These are phyloP conservation scores for Manduca sexta DNA, from an alignment of 1,140 invertebrate species.

Conservation along the genomic window DNA sequence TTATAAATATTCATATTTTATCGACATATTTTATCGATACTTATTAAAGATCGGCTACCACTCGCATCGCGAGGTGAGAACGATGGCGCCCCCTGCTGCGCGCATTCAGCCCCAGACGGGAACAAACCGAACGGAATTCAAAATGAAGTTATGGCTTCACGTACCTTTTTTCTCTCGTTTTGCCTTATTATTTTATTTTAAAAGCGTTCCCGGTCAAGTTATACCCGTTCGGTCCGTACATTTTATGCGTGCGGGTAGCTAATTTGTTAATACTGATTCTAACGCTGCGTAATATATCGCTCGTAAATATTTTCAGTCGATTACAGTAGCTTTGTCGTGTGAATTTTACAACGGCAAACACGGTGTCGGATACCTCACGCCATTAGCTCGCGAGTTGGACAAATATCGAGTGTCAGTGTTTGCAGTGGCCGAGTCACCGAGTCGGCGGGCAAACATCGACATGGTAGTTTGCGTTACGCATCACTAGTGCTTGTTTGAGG, in stretches of 20 bases:
- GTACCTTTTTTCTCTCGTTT: conserved; percentile 54
- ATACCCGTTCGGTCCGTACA: conserved; percentile 25
- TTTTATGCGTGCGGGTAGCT: conserved; percentile 11
- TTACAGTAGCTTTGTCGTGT: conserved; percentile 56
- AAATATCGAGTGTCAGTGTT: conserved; percentile 66
- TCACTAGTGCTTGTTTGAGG: conserved; percentile 66
- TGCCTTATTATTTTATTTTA: conserved; percentile 54
- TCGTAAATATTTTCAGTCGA: conserved; percentile 30
- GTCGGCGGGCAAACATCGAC: conserved; percentile 64
- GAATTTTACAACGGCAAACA: conserved; percentile 53
- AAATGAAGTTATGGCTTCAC: conserved; percentile 66
- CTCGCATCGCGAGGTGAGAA: conserved; percentile 70
- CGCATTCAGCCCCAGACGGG: conserved; percentile 56
- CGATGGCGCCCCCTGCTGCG: conserved; percentile 67
- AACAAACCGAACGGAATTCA: conserved; percentile 65
- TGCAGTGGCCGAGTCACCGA: conserved; percentile 23
- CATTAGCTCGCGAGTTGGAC: conserved; percentile 61
- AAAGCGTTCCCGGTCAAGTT: conserved; percentile 38
- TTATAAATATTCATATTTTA: conserved; percentile 67
- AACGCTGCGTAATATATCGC: conserved; percentile 5
- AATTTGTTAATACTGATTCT: conserved; percentile 15
- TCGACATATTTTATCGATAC: conserved; percentile 71
- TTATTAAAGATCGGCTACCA: conserved; percentile 71
- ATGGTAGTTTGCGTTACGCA: conserved; percentile 69
- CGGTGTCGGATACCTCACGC: conserved; percentile 40